A percentile compares a stretch with the other conserved stretches of the same genome.
Evolutionary conservation across 2,888 invertebrate genomes (phyloP).

Genomic region (Oligia fasciuncula): DNA sequence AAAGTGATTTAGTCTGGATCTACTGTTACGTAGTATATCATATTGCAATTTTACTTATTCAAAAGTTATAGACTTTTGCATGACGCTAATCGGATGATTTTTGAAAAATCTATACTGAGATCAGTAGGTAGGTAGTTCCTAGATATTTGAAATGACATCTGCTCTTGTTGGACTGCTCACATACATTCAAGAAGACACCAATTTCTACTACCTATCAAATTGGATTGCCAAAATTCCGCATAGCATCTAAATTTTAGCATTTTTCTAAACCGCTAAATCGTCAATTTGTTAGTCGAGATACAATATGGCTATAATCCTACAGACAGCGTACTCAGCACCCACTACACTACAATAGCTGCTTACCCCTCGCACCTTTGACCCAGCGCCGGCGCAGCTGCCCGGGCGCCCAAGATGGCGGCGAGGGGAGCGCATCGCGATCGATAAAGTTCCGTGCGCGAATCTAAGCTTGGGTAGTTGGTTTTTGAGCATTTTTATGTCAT

Average conservation of each 20-base stretch:
- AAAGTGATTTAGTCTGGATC: slow-evolving; percentile 26
- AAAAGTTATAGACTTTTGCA: not conserved
- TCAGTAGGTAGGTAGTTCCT: not conserved
- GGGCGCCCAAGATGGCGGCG: slow-evolving; percentile 79
- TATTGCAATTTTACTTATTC: not conserved
- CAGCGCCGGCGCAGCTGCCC: slow-evolving; percentile 87
- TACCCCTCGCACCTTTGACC: slow-evolving; percentile 86
- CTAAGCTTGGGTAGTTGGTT: slow-evolving; percentile 46
- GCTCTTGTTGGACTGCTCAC: not conserved
- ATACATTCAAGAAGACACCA: not conserved
- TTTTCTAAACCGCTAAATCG: slow-evolving; percentile 33
- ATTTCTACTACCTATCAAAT: not conserved
- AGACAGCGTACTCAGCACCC: slow-evolving; percentile 80
- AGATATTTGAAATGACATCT: not conserved
- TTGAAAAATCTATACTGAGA: not conserved
- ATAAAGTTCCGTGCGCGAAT: slow-evolving; percentile 73
- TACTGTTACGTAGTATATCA: not conserved
- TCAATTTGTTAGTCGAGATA: slow-evolving; percentile 61
- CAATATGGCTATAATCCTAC: slow-evolving; percentile 81
- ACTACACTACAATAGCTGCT: slow-evolving; percentile 80
- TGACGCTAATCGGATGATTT: not conserved
- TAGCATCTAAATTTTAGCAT: not conserved
- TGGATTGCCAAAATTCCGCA: not conserved
- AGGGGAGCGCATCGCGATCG: slow-evolving; percentile 84
- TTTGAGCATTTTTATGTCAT: not conserved